Conservation (phyloP, 1,140 invertebrate species). For the Lerema accius region DNA sequence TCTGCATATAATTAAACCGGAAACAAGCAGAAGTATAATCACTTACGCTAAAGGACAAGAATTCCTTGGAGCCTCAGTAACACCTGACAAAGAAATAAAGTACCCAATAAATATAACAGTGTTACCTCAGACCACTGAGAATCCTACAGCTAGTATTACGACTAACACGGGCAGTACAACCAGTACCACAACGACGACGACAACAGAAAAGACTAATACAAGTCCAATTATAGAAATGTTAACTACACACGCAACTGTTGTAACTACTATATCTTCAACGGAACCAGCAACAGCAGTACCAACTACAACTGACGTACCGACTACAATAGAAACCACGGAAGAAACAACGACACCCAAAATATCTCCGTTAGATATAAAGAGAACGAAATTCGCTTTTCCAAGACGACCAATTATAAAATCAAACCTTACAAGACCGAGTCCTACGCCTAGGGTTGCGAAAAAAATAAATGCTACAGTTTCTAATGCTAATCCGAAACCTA, state of each 20-base stretch:
- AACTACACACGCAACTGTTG: conserved; percentile 42
- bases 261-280: conserved; percentile 43
- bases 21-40: conserved; percentile 56
- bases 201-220: conserved; percentile 42
- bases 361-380: conserved; percentile 64
- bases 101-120: conserved; percentile 66
- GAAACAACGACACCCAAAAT: conserved; percentile 61
- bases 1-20: conserved; percentile 62
- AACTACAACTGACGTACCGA: conserved; percentile 46
- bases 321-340: conserved; percentile 58
- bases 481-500: conserved; percentile 59
- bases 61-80: conserved; percentile 58
- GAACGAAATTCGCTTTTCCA: conserved; percentile 71
- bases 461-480: conserved; percentile 56
- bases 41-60: conserved; percentile 73
- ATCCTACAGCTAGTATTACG: conserved; percentile 8
- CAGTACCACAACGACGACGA: conserved; percentile 32
- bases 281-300: conserved; percentile 36
- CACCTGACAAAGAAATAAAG: conserved; percentile 49
- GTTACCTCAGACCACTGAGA: conserved; percentile 45
- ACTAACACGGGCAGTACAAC: conserved; percentile 16
- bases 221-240: conserved; percentile 64
- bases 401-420: conserved; percentile 64
- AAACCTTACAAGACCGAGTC: conserved; percentile 56
- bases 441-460: conserved; percentile 44